Percentiles rank a stretch among this genome's conserved stretches.
These are phyloP conservation scores for Hemichromis elongatus DNA, from an alignment of 2,113 vertebrate genomes.

Conservation along the genomic window DNA sequence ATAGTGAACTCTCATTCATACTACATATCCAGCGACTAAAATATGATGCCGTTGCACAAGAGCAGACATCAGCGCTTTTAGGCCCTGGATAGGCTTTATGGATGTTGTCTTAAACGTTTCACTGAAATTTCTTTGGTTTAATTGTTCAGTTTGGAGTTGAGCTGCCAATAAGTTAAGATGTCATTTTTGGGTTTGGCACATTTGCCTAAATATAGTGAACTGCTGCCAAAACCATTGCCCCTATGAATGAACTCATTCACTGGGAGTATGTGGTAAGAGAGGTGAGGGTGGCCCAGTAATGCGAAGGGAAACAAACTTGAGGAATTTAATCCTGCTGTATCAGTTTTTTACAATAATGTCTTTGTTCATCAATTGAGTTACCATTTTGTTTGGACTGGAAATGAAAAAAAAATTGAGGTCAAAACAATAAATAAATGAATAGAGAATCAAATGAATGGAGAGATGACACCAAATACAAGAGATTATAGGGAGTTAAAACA, in stretches of 20 bases:
- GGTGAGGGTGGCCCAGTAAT: slow-evolving; percentile 47
- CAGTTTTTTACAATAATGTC: slow-evolving; percentile 42
- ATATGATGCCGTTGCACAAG: slow-evolving; percentile 43
- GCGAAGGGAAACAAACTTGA: slow-evolving; percentile 36
- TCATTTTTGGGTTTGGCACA: slow-evolving; percentile 64
- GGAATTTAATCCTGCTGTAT: slow-evolving; percentile 55
- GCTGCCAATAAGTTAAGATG: neutral
- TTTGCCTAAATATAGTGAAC: slow-evolving; percentile 19
- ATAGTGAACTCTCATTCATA: slow-evolving; percentile 43
- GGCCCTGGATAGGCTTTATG: slow-evolving; percentile 60
- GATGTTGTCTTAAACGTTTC: slow-evolving; percentile 26
- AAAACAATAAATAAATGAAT: slow-evolving; percentile 72
- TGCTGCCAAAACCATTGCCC: slow-evolving; percentile 30
- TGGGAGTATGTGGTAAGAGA: slow-evolving; percentile 43
- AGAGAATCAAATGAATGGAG: slow-evolving; percentile 67
- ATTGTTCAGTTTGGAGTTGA: neutral
- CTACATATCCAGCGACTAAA: slow-evolving; percentile 61
- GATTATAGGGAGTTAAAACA: slow-evolving; percentile 39
- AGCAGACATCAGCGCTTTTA: slow-evolving; percentile 54
- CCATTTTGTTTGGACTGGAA: slow-evolving; percentile 67
- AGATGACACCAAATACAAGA: slow-evolving; percentile 56
- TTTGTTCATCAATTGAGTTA: slow-evolving; percentile 63
- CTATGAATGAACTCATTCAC: slow-evolving; percentile 48
- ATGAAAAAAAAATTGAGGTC: slow-evolving; percentile 54
- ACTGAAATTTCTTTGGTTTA: neutral